A percentile compares a stretch with the other conserved stretches of the same genome.
Evolutionary conservation across 2,113 vertebrate genomes (phyloP).

Genomic region (Oreotrochilus melanogaster): DNA sequence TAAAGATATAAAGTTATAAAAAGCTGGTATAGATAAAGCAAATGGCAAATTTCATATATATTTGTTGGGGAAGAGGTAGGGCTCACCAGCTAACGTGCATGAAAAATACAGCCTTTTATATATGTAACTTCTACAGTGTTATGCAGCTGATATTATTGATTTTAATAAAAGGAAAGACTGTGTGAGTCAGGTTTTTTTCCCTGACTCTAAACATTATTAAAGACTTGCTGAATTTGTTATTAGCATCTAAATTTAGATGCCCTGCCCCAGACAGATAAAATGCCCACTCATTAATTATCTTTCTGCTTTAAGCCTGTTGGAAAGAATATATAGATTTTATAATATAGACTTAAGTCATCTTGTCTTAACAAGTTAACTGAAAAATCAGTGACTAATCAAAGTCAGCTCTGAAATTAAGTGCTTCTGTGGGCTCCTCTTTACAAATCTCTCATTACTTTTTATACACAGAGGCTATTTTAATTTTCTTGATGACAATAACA

Average conservation of each 20-base stretch:
- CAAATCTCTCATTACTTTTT: conserved; percentile 8
- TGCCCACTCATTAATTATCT: neutral
- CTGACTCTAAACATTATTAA: neutral
- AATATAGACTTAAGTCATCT: neutral
- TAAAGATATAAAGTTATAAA: neutral
- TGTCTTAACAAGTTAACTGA: neutral
- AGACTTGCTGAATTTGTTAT: neutral
- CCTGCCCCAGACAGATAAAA: neutral
- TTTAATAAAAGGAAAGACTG: neutral
- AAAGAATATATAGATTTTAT: neutral
- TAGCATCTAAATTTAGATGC: neutral
- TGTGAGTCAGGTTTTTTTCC: neutral
- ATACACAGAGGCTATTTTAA: conserved; percentile 13
- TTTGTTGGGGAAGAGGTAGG: neutral
- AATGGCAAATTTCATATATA: neutral
- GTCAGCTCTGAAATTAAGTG: neutral
- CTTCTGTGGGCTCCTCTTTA: conserved; percentile 22
- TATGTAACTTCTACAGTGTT: neutral
- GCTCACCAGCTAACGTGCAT: neutral
- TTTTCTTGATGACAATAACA: conserved; percentile 1
- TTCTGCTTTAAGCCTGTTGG: neutral
- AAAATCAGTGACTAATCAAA: conserved; percentile 56
- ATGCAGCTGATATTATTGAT: neutral
- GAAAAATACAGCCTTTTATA: neutral
- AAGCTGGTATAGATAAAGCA: neutral